Evolutionary conservation across 2,888 invertebrate genomes (phyloP).

Genomic region (Nymphalis urticae): DNA sequence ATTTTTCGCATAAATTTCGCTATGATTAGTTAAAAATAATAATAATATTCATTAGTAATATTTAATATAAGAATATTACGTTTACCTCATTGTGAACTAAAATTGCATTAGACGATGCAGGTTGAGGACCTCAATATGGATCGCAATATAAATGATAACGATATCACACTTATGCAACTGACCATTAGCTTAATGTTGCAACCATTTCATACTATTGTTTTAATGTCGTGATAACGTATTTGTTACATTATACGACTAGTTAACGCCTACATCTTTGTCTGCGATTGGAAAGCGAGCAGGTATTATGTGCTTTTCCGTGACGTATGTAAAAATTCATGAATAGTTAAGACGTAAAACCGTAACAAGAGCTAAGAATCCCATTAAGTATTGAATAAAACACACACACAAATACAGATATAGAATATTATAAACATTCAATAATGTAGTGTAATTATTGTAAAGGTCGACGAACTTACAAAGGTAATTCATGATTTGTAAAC

Average conservation of each 20-base stretch:
- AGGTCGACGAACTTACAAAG: conserved; percentile 7
- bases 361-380: too few species aligned
- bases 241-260: not conserved
- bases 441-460: not conserved
- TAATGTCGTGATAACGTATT: not conserved
- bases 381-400: too few species aligned
- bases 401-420: too few species aligned
- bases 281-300: too few species aligned
- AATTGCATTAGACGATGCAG: conserved; percentile 19
- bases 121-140: conserved; percentile 44
- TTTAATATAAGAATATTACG: too few species aligned
- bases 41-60: too few species aligned
- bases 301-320: too few species aligned
- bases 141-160: conserved; percentile 45
- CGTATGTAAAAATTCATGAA: too few species aligned
- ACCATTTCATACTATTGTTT: conserved; percentile 10
- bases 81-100: not conserved
- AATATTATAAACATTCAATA: not conserved
- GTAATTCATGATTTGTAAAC: conserved; percentile 1
- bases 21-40: too few species aligned
- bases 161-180: conserved; percentile 24
- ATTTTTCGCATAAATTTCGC: too few species aligned
- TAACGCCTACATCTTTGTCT: too few species aligned
- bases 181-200: conserved; percentile 18
- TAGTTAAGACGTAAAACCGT: too few species aligned